Conservation (phyloP, 2,888 invertebrate species). For the Catocala sponsa region DNA sequence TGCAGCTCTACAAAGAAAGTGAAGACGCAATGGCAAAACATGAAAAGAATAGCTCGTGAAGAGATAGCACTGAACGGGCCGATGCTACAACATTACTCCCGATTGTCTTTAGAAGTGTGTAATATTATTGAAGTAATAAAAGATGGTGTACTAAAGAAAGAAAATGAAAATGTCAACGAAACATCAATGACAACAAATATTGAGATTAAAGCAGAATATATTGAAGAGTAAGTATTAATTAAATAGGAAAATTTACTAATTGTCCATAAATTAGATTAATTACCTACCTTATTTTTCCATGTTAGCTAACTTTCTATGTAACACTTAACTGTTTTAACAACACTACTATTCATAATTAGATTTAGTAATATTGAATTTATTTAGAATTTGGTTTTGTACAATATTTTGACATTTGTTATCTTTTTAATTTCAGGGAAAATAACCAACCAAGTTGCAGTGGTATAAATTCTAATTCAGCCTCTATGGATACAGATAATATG, state of each 20-base stretch:
- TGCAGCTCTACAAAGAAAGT: conserved; percentile 80
- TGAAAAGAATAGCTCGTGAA: conserved; percentile 83
- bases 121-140: conserved; percentile 73
- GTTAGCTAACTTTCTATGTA: no score
- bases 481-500: conserved; percentile 48
- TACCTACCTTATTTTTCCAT: no score
- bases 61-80: conserved; percentile 73
- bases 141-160: conserved; percentile 68
- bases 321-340: no score
- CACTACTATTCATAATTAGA: not conserved
- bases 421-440: conserved; percentile 59
- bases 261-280: not conserved
- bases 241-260: not conserved
- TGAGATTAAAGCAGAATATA: conserved; percentile 79
- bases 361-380: no score
- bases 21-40: conserved; percentile 85
- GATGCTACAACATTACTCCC: conserved; percentile 66
- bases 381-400: not conserved
- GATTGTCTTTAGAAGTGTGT: conserved; percentile 77
- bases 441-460: conserved; percentile 62
- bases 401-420: conserved; percentile 9
- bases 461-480: conserved; percentile 37
- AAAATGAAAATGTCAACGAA: conserved; percentile 66
- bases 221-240: conserved; percentile 77
- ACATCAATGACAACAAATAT: conserved; percentile 68